Conservation (phyloP, 2,888 invertebrate species). For the Antheraea yamamai region DNA sequence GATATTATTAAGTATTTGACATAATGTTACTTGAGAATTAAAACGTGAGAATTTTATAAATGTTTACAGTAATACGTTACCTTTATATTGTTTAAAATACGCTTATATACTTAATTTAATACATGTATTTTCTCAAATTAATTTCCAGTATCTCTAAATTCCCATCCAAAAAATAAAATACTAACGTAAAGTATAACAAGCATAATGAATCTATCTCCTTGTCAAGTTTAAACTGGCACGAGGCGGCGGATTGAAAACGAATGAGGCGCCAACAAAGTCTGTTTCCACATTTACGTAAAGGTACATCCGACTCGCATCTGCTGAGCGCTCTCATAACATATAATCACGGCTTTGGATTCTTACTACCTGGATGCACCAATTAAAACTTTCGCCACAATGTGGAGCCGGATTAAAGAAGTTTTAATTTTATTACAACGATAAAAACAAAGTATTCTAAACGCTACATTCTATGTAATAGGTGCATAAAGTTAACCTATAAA, state of each 20-base stretch:
- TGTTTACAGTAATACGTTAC: too few species aligned
- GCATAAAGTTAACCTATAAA: slow-evolving; percentile 9
- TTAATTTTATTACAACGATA: slow-evolving; percentile 12
- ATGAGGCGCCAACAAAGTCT: slow-evolving; percentile 48
- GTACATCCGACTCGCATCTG: slow-evolving; percentile 30
- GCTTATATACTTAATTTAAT: not conserved
- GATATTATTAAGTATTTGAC: too few species aligned
- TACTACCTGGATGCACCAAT: slow-evolving; percentile 54
- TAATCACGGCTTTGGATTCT: slow-evolving; percentile 36
- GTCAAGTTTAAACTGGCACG: slow-evolving; percentile 47
- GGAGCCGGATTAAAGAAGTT: slow-evolving; percentile 13
- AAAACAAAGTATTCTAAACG: not conserved
- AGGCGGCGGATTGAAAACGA: slow-evolving; percentile 40
- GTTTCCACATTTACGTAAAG: slow-evolving; percentile 40
- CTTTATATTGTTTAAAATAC: not conserved
- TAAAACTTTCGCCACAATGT: slow-evolving; percentile 53
- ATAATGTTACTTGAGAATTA: too few species aligned
- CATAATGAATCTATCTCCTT: slow-evolving; percentile 48
- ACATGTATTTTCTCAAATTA: not conserved
- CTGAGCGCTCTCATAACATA: slow-evolving; percentile 15
- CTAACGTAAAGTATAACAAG: slow-evolving; percentile 37
- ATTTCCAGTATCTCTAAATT: slow-evolving; percentile 14
- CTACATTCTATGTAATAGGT: not conserved
- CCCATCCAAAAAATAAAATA: slow-evolving; percentile 33
- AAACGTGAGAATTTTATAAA: too few species aligned